Evolutionary conservation across 92 coral and sea anemone species (phyloP).

Genomic region (Umimayanthus chanpuru): DNA sequence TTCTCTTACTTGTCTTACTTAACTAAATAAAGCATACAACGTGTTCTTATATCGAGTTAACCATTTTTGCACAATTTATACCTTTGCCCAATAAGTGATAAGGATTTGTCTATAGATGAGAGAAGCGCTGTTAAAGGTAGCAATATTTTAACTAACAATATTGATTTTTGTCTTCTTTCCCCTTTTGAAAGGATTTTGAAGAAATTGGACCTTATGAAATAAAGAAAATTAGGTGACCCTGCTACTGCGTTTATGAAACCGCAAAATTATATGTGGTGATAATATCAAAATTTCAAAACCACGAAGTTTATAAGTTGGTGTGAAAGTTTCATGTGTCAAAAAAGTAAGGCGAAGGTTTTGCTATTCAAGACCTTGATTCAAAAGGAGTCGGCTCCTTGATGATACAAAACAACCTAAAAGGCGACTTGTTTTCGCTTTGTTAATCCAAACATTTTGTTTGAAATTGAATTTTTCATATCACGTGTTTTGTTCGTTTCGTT

Average conservation of each 20-base stretch:
- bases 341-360: not conserved
- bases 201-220: not conserved
- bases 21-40: too few relatives aligned
- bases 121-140: too few relatives aligned
- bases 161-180: too few relatives aligned
- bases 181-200: not conserved
- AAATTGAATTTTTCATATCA: conserved; percentile 34
- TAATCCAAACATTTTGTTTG: conserved; percentile 16
- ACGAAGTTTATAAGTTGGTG: not conserved
- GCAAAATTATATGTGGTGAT: not conserved
- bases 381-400: not conserved
- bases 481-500: not conserved
- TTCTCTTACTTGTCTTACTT: too few relatives aligned
- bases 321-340: not conserved
- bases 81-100: too few relatives aligned
- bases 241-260: not conserved
- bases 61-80: too few relatives aligned
- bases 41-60: too few relatives aligned
- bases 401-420: not conserved
- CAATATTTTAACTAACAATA: too few relatives aligned
- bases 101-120: too few relatives aligned
- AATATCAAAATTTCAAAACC: not conserved
- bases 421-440: not conserved
- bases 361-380: not conserved
- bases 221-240: too few relatives aligned